Evolutionary conservation across 2,113 vertebrate species (phyloP).

Genomic region (Erythrocebus patas): DNA sequence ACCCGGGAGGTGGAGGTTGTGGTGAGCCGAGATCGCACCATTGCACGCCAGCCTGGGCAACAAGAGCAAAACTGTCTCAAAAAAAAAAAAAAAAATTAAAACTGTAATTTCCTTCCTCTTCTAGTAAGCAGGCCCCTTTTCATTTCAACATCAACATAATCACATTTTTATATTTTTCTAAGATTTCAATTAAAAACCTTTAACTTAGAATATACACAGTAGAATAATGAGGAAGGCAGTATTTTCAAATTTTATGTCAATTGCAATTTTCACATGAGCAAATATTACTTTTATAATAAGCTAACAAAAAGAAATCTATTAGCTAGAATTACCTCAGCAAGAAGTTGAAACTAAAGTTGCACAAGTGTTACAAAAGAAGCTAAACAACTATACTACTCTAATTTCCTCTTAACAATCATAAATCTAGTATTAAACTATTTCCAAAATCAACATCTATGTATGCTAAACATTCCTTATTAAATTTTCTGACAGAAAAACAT

Average conservation of each 20-base stretch:
- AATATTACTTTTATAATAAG: constrained; percentile 14
- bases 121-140: constrained; percentile 2
- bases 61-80: no score
- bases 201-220: not conserved
- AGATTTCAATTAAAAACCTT: not conserved
- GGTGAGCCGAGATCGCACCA: no score
- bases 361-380: constrained; percentile 22
- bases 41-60: no score
- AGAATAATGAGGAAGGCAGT: not conserved
- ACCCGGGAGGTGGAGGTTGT: no score
- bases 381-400: not conserved
- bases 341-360: constrained; percentile 42
- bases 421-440: not conserved
- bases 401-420: not conserved
- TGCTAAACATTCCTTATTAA: constrained; percentile 35
- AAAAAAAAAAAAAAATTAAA: not conserved
- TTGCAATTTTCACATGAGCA: not conserved
- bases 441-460: not conserved
- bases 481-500: constrained; percentile 15
- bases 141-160: constrained; percentile 7
- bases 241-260: constrained; percentile 10
- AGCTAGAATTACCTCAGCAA: constrained; percentile 30
- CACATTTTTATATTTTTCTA: constrained; percentile 26
- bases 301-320: not conserved
- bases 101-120: not conserved